Base-by-base conservation (phyloP, 2,113 vertebrate species). In the Nestor notabilis region DNA sequence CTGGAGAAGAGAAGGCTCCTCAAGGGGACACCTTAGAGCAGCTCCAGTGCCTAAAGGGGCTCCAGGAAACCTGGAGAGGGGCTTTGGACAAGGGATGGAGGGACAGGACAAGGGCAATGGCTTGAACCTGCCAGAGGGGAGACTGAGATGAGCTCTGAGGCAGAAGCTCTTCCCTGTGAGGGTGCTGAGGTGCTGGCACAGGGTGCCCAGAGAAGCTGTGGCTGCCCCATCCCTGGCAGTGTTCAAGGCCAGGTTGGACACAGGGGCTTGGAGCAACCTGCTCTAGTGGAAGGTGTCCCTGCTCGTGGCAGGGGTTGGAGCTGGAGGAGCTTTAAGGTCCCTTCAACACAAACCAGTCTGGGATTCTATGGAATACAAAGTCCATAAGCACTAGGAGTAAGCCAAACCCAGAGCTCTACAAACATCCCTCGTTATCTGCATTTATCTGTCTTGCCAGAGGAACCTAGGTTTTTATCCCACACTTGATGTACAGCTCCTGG, bases 291-390 rank as follows among this genome's bases (percentile, higher is more conserved):
- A 58, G 55, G 55, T 9, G 55, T 58, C 33, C 20, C 55, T 58
- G 33, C 33, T 20, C 0, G 2, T 21, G 55, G 55, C 8, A 58
- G 5, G 55, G 33, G 4, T 2, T 58, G 55, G 55, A 23, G 1
- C 13, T n/a, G 55, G 33, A 1, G 0, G 55, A 58, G 55, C 55
- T 23, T 15, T 3, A 2, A 23, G 33, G 5, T 58, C 55, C 33
- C 55, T 23, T 58, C 55, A 10, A 58, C 20, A 21, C 33, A 23
- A 58, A 23, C 33, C 55, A 23, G 14, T n/a, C 20, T 11, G 23
- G 33, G 20, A 58, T 58, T n/a, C 55, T 15, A 10, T 58, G 13
- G 23, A 20, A 41, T 3, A 6, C 1, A 5, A 55, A 35, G 46
- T 18, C 27, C 41, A 31, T n/a, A 61, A 47, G 61, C 35, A 37